These are phyloP conservation scores for Linyphia triangularis DNA, from an alignment of 2,888 invertebrate species.

Conservation along the genomic window DNA sequence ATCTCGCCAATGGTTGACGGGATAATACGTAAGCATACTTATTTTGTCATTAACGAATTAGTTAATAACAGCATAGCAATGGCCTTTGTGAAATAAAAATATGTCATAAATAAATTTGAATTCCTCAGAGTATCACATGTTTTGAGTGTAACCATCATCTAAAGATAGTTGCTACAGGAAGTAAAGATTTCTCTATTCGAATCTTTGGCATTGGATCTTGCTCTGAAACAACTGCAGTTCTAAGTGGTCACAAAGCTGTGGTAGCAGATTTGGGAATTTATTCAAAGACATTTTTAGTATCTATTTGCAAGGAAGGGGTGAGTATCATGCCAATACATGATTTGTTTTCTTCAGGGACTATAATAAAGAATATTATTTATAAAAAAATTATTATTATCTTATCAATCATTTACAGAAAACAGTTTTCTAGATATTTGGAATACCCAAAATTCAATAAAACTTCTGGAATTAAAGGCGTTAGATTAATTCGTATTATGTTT, in stretches of 20 bases:
- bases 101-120: neutral
- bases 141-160: slow-evolving; percentile 7
- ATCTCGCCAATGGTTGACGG: neutral
- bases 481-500: too few species aligned
- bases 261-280: slow-evolving; percentile 36
- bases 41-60: too few species aligned
- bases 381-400: neutral
- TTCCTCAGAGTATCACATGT: slow-evolving; percentile 42
- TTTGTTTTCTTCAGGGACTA: neutral
- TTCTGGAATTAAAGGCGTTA: too few species aligned
- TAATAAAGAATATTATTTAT: neutral
- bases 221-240: neutral
- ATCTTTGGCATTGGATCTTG: neutral
- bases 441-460: too few species aligned
- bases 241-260: slow-evolving; percentile 48
- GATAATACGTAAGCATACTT: neutral
- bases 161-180: slow-evolving; percentile 22
- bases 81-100: too few species aligned
- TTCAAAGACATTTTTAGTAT: neutral
- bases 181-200: slow-evolving; percentile 53
- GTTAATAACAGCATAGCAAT: too few species aligned
- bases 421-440: neutral
- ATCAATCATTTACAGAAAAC: neutral
- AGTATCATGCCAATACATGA: neutral
- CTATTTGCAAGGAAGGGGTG: slow-evolving; percentile 55